These are phyloP conservation scores for Colinus virginianus DNA, from an alignment of 2,113 vertebrate species.

Conservation along the genomic window DNA sequence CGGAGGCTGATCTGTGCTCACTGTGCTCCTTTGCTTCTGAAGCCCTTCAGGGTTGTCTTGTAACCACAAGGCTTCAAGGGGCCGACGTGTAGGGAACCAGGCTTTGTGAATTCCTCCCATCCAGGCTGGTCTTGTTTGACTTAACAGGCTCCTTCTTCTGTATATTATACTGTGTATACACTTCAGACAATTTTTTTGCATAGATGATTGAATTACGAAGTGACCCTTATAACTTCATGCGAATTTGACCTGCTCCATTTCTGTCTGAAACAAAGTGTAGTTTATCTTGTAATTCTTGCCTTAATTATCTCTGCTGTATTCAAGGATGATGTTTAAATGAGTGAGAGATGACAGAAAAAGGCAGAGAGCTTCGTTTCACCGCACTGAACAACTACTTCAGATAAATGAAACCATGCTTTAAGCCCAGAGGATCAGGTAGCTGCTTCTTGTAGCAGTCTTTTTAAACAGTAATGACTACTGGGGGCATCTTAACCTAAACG, in stretches of 20 bases:
- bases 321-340: constrained; percentile 77
- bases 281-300: background rate
- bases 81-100: background rate
- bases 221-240: background rate
- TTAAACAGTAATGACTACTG: constrained; percentile 77
- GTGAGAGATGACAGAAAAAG: constrained; percentile 65
- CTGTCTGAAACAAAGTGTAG: background rate
- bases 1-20: background rate
- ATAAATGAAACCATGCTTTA: constrained; percentile 81
- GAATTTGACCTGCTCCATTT: background rate
- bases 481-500: constrained; percentile 77
- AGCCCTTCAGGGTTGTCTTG: background rate
- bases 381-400: constrained; percentile 77
- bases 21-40: background rate
- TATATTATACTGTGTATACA: accelerated
- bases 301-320: constrained; percentile 78
- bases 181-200: background rate
- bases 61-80: background rate
- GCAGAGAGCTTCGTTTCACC: constrained; percentile 78
- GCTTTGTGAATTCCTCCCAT: background rate
- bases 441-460: constrained; percentile 78
- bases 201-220: background rate
- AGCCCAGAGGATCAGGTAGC: constrained; percentile 78
- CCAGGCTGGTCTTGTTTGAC: background rate
- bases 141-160: background rate